phyloP scores from a whole-genome alignment of 2,888 invertebrate genomes.

The Oscheius sp. region DNA sequence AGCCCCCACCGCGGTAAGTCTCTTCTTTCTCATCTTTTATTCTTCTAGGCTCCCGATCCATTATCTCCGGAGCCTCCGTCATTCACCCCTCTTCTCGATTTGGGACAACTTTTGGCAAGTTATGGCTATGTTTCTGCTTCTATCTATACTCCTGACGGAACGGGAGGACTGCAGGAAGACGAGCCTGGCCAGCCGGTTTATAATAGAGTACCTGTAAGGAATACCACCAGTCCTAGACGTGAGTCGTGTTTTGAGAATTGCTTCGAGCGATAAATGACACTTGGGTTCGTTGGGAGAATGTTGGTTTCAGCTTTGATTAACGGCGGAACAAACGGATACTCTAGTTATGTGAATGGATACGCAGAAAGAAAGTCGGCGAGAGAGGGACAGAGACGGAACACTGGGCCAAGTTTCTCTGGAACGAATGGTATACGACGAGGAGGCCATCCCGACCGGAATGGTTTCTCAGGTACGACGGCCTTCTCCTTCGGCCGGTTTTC shows the following conservation, averaged over 20 bases:
- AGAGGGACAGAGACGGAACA: slow-evolving; percentile 5
- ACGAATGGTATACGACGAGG: neutral
- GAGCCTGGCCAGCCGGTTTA: neutral
- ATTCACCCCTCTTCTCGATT: slow-evolving; percentile 34
- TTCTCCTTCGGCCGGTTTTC: too few relatives aligned
- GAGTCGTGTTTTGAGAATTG: neutral
- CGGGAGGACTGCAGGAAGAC: slow-evolving; percentile 2
- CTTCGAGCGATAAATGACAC: neutral
- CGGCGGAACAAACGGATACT: slow-evolving; percentile 12
- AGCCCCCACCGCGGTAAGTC: slow-evolving; percentile 16
- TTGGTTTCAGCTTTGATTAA: neutral
- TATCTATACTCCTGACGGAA: slow-evolving; percentile 49
- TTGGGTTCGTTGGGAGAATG: too few relatives aligned
- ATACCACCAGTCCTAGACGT: slow-evolving; percentile 12
- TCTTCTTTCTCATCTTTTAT: neutral
- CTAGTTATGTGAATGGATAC: neutral
- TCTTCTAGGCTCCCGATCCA: slow-evolving; percentile 22
- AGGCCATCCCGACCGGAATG: neutral
- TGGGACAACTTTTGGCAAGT: slow-evolving; percentile 49
- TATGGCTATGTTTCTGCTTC: slow-evolving; percentile 62
- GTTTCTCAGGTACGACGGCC: too few relatives aligned
- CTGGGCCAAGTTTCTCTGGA: slow-evolving; percentile 2
- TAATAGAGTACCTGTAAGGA: neutral
- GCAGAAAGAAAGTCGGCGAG: slow-evolving; percentile 1
- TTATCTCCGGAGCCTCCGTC: neutral